Conservation (phyloP, 2,797 vertebrate species). For the Stomatorhinus walkeri region DNA sequence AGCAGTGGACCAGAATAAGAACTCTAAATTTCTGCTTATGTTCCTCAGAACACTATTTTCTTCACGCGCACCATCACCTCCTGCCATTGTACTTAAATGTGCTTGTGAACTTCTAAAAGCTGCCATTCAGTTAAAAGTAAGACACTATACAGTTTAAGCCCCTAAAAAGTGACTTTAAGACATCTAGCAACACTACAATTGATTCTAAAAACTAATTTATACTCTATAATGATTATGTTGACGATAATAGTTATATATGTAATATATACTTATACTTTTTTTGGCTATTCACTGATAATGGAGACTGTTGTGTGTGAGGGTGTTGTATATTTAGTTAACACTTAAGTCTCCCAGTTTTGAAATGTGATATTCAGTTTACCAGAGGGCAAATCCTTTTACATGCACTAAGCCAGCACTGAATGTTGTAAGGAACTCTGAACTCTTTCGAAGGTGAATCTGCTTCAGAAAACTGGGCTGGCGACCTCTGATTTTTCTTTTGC, state of each 20-base stretch:
- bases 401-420: conserved; percentile 24
- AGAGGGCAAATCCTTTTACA: conserved; percentile 14
- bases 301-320: neutral
- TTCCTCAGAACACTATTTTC: neutral
- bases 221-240: conserved; percentile 2
- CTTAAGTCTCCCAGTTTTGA: conserved; percentile 11
- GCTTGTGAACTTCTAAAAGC: neutral
- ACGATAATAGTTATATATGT: neutral
- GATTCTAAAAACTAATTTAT: neutral
- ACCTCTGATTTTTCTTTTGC: neutral
- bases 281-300: neutral
- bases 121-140: conserved; percentile 3
- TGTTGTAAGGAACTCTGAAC: conserved; percentile 20
- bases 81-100: neutral
- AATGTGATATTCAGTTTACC: conserved; percentile 5
- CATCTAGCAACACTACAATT: neutral
- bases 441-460: conserved; percentile 3
- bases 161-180: neutral
- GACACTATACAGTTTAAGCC: neutral
- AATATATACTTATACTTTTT: neutral
- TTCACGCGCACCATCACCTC: neutral
- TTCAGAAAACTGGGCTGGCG: neutral
- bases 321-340: neutral
- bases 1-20: neutral
- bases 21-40: neutral